Percentiles rank a stretch among this genome's conserved stretches.
Evolutionary conservation across 2,113 vertebrate genomes (phyloP).

Genomic region (Caranx ignobilis): DNA sequence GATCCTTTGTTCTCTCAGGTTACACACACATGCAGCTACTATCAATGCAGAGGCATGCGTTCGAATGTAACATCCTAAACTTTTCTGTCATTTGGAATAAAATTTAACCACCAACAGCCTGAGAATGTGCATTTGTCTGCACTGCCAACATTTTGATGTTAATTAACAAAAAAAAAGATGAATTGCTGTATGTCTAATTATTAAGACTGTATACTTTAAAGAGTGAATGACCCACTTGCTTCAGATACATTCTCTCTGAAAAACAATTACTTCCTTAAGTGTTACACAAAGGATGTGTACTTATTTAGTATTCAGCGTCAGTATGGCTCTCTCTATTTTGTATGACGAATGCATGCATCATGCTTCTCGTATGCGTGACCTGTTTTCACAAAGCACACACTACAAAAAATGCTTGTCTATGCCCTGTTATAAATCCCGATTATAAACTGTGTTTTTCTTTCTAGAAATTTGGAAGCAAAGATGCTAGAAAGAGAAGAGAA

Average conservation of each 20-base stretch:
- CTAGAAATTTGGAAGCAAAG: no score
- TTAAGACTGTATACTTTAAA: neutral
- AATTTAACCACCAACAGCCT: conserved; percentile 1
- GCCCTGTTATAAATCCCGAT: neutral
- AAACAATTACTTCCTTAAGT: conserved; percentile 16
- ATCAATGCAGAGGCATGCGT: conserved; percentile 1
- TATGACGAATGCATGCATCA: conserved; percentile 3
- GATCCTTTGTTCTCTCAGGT: conserved; percentile 6
- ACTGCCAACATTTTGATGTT: conserved; percentile 9
- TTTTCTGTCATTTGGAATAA: neutral
- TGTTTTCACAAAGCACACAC: neutral
- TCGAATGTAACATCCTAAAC: conserved; percentile 11
- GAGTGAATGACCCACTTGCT: conserved; percentile 31
- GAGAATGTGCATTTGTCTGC: neutral
- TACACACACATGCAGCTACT: neutral
- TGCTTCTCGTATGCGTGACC: neutral
- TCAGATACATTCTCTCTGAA: conserved; percentile 25
- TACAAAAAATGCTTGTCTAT: neutral
- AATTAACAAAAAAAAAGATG: neutral
- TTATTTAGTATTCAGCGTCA: conserved; percentile 3
- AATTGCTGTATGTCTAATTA: conserved; percentile 7
- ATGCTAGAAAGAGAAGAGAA: no score
- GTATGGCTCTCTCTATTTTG: neutral
- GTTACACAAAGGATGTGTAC: neutral
- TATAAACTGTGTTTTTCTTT: neutral